phyloP scores from a whole-genome alignment of 2,113 vertebrate species.

The Dendrocopos noguchii region DNA sequence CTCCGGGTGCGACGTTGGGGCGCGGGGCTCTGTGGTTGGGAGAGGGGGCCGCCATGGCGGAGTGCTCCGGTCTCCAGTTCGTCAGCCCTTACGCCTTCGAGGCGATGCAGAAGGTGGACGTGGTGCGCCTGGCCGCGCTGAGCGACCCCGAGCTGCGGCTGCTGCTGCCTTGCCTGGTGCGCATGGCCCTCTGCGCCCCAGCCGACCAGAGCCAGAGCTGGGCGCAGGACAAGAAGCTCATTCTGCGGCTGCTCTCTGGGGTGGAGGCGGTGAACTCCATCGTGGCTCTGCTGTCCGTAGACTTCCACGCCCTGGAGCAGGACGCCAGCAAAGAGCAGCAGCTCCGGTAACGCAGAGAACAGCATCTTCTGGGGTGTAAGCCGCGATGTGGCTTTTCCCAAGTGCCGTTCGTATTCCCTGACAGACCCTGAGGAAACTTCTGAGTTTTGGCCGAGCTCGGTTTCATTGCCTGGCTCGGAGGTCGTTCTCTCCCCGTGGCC shows the following conservation, averaged over 20 bases:
- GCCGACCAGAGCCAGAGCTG: constrained; percentile 97
- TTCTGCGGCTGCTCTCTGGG: constrained; percentile 93
- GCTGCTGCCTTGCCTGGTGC: constrained; percentile 93
- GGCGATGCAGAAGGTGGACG: constrained; percentile 98
- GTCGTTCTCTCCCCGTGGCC: too few relatives aligned
- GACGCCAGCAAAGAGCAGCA: constrained; percentile 97
- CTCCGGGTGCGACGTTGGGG: neutral
- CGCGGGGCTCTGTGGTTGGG: neutral
- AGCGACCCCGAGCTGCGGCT: constrained; percentile 94
- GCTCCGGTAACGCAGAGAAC: constrained; percentile 80
- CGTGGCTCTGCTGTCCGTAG: constrained; percentile 94
- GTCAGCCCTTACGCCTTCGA: constrained; percentile 95
- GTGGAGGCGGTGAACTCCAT: constrained; percentile 98
- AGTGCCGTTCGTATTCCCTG: neutral
- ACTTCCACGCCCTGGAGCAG: constrained; percentile 97
- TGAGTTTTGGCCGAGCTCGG: accelerated
- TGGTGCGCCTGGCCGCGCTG: constrained; percentile 88
- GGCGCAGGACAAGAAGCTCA: constrained; percentile 98
- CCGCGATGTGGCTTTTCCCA: neutral
- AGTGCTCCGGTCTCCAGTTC: constrained; percentile 88
- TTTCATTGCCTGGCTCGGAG: accelerated
- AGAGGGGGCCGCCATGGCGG: constrained; percentile 76
- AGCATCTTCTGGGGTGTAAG: accelerated
- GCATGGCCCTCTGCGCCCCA: constrained; percentile 96
- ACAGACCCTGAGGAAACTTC: accelerated